Evolutionary conservation across 1,140 invertebrate species (phyloP), one percentile per base, ranked within the genome.

Genomic region (Drosophila bipectinata): DNA sequence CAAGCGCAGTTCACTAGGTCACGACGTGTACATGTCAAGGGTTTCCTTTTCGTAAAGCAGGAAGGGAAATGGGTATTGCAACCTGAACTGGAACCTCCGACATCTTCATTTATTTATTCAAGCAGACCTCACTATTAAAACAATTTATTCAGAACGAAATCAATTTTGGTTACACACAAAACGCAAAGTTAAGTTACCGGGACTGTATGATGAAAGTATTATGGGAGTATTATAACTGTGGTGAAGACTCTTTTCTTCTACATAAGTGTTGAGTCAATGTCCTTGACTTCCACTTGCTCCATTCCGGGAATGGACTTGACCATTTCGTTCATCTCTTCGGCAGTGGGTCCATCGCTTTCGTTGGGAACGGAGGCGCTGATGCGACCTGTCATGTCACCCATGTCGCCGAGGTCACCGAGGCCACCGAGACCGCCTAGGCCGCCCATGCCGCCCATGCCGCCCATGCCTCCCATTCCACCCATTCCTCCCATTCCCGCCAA

Each of bases 1-100:
- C 82, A 87, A 82, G 45, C 79, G 57, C 56, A 75, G 82, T 88
- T 87, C 82, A 87, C 41, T 82, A 61, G 82, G 82, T 87, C 83
- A 87, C 57, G 37, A 24, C 59, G 44, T 87, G 82, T 85, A 59
- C 51, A 47, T 51, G 67, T 77, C 72, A 59, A 28, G 34, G 24
- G 26, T 18, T n/a, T 66, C 34, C 34, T 64, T 37, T 15, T 4
- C 9, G n/a, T 6, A 15, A 9, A 44, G 44, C 12, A 44, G 47
- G 21, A 12, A 15, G n/a, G 7, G 34, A 37, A n/a, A 3, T 10
- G 34, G 4, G 34, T 1, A 37, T 10, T 34, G 32, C 8, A 9
- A 10, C 32, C 8, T 8, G 6, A 28, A 28, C 26, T 28, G 5
- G 26, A 28, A 6, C 26, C 1, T 0, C 26, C 0, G 26, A 28